A percentile compares a stretch with the other conserved stretches of the same genome.
These are phyloP conservation scores for Rhodinocichla rosea DNA, from an alignment of 2,113 vertebrate species.

Conservation along the genomic window DNA sequence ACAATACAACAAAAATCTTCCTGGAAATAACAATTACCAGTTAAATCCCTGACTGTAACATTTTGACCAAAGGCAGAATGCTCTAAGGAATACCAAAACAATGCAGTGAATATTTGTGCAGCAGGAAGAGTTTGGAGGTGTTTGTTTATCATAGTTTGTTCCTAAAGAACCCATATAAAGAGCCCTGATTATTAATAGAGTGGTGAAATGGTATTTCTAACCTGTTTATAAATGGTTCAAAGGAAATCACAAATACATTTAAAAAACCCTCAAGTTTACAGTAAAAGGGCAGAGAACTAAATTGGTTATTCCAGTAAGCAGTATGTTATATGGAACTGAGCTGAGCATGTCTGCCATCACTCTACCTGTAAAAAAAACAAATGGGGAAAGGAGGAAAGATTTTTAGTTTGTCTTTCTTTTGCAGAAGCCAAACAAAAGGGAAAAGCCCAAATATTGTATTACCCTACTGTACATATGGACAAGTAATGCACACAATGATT, in stretches of 20 bases:
- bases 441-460: neutral
- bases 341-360: neutral
- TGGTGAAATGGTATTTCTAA: neutral
- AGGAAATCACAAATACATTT: slow-evolving; percentile 33
- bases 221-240: neutral
- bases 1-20: neutral
- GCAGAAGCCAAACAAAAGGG: neutral
- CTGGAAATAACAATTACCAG: neutral
- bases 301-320: slow-evolving; percentile 6
- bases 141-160: slow-evolving; percentile 38
- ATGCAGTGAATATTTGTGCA: neutral
- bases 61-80: neutral
- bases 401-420: neutral
- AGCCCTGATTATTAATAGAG: slow-evolving; percentile 33
- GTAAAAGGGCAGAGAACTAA: slow-evolving; percentile 14
- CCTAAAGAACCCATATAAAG: slow-evolving; percentile 3
- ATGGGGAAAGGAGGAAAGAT: neutral
- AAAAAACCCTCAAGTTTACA: neutral
- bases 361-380: slow-evolving; percentile 5
- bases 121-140: slow-evolving; percentile 26
- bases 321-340: neutral
- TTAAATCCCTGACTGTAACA: neutral
- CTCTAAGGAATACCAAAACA: slow-evolving; percentile 24
- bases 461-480: neutral
- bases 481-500: neutral